Evolutionary conservation across 1,140 invertebrate genomes (phyloP).

Genomic region (Ceratoteleas bidentatus): DNA sequence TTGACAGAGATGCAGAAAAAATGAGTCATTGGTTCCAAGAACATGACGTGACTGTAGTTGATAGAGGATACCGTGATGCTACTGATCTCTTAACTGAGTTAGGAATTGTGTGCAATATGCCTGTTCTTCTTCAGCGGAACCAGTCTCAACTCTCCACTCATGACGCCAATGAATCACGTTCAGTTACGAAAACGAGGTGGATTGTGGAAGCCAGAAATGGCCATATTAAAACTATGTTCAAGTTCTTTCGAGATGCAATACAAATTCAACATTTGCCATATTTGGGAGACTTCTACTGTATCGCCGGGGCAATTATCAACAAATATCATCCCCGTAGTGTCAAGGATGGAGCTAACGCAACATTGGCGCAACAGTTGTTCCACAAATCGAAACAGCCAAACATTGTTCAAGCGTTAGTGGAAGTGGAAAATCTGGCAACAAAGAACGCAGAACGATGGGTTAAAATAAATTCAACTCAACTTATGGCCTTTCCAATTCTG

Average conservation of each 20-base stretch:
- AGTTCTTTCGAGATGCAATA: conserved; percentile 6
- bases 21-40: conserved; percentile 23
- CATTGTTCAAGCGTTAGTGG: background rate
- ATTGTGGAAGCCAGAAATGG: conserved; percentile 27
- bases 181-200: conserved; percentile 22
- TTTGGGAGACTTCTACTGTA: background rate
- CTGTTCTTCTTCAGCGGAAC: background rate
- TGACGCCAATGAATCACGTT: conserved; percentile 23
- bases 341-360: conserved; percentile 6
- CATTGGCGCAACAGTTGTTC: background rate
- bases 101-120: conserved; percentile 26
- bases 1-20: conserved; percentile 6
- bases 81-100: conserved; percentile 5
- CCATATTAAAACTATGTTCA: conserved; percentile 20
- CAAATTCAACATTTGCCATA: conserved; percentile 21
- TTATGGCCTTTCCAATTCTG: background rate
- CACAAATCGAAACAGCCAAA: background rate
- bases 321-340: conserved; percentile 4
- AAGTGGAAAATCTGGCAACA: background rate
- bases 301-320: conserved; percentile 20
- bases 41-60: conserved; percentile 15
- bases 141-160: conserved; percentile 24
- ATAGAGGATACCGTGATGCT: conserved; percentile 33
- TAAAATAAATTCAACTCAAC: background rate
- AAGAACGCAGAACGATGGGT: background rate